These are phyloP conservation scores for Talpa occidentalis DNA, from an alignment of 2,113 vertebrate species.

Conservation along the genomic window DNA sequence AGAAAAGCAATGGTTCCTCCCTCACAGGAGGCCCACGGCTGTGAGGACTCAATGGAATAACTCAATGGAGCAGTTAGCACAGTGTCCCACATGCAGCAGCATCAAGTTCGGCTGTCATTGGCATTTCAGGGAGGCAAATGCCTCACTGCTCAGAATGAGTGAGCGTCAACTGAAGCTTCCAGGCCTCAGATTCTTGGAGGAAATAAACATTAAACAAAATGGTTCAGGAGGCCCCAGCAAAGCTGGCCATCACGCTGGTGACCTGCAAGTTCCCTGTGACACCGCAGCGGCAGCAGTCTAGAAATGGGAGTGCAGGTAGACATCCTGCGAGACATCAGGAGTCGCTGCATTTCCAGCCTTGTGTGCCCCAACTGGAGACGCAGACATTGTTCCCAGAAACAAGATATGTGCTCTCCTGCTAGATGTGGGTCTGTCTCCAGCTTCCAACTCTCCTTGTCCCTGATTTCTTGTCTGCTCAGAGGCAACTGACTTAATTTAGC, in stretches of 20 bases:
- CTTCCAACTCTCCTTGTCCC: neutral
- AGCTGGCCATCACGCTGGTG: neutral
- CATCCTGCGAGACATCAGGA: neutral
- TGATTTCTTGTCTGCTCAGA: neutral
- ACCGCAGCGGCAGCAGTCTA: neutral
- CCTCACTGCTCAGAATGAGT: neutral
- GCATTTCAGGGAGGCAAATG: neutral
- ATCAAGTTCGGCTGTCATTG: neutral
- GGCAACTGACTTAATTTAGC: neutral
- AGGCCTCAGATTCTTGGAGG: constrained; percentile 6
- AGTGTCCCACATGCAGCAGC: neutral
- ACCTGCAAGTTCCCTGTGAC: neutral
- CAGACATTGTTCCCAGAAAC: neutral
- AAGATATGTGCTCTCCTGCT: neutral
- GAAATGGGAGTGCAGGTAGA: neutral
- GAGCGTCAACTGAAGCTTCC: neutral
- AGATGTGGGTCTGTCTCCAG: neutral
- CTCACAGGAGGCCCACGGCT: neutral
- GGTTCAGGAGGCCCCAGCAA: neutral
- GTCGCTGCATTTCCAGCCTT: neutral
- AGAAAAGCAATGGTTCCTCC: fast-evolving
- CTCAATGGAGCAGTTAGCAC: fast-evolving
- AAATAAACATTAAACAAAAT: neutral
- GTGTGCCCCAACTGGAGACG: neutral
- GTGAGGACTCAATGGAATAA: neutral